phyloP scores from a whole-genome alignment of 2,113 vertebrate genomes.

The Misgurnus mizolepis region DNA sequence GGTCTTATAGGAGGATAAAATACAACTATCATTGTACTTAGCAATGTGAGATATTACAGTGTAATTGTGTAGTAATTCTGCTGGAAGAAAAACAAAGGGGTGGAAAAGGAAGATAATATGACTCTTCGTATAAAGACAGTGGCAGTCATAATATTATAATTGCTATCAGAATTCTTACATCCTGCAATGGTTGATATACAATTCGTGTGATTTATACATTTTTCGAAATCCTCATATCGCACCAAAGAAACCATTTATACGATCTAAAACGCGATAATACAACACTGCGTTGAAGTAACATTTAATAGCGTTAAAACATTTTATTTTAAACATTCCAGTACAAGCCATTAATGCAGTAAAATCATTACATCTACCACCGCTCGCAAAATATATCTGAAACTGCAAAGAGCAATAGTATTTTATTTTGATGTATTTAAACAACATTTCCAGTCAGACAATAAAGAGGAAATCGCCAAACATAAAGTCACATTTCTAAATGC shows the following conservation, averaged over 20 bases:
- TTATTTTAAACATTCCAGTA: not conserved
- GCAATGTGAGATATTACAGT: slow-evolving; percentile 4
- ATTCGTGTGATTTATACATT: no score
- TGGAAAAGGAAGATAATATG: not conserved
- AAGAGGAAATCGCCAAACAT: not conserved
- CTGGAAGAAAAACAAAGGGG: not conserved
- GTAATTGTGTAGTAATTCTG: not conserved
- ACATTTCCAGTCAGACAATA: not conserved
- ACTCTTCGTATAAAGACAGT: not conserved
- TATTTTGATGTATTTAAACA: not conserved
- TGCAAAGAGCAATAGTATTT: not conserved
- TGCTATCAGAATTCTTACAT: no score
- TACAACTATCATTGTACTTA: not conserved
- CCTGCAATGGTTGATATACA: no score
- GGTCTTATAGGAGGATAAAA: not conserved
- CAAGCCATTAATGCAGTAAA: not conserved
- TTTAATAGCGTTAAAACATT: not conserved
- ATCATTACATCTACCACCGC: not conserved
- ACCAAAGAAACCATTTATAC: no score
- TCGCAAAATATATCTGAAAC: not conserved
- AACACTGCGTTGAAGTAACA: no score
- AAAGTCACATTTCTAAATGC: not conserved
- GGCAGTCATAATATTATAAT: not conserved
- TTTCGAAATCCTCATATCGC: no score
- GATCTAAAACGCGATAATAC: no score